Percentiles rank a stretch among this genome's conserved stretches.
These are phyloP conservation scores for Catalaphyllia jardinei DNA, from an alignment of 64 coral and sea anemone species.

Conservation along the genomic window DNA sequence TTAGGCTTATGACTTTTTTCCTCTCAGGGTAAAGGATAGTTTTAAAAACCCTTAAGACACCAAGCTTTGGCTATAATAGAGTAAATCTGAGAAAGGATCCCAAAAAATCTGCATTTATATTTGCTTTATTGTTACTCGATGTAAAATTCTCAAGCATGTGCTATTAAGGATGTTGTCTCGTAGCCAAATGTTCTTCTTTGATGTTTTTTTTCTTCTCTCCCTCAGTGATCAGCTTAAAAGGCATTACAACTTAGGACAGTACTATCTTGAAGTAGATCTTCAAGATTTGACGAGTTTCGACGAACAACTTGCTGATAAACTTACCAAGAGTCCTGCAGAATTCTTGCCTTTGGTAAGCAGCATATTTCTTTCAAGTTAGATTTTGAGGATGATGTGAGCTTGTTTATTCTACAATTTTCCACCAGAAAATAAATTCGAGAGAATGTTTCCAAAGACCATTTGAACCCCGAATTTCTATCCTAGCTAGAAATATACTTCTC, in stretches of 20 bases:
- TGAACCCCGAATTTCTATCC: too few relatives aligned
- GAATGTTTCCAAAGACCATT: too few relatives aligned
- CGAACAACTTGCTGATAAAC: slow-evolving; percentile 89
- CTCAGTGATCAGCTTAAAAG: slow-evolving; percentile 89
- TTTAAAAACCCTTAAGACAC: neutral
- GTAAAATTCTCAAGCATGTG: neutral
- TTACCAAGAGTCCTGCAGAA: slow-evolving; percentile 84
- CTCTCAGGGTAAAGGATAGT: neutral
- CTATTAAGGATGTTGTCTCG: neutral
- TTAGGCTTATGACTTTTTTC: neutral
- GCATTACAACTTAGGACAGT: slow-evolving; percentile 92
- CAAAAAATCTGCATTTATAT: too few relatives aligned
- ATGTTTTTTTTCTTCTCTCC: neutral
- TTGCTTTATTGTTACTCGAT: too few relatives aligned
- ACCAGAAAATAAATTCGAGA: too few relatives aligned
- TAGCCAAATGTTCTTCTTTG: neutral
- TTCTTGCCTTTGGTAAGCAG: slow-evolving; percentile 89
- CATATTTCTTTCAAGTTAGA: neutral
- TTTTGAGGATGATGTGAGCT: neutral
- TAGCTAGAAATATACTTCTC: too few relatives aligned
- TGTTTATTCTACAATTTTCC: neutral
- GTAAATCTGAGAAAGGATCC: too few relatives aligned
- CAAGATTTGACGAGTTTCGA: slow-evolving; percentile 93
- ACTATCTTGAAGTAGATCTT: slow-evolving; percentile 86
- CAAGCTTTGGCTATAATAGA: too few relatives aligned